Evolutionary conservation across 2,113 vertebrate genomes (phyloP).

Genomic region (Bathybates hornii): DNA sequence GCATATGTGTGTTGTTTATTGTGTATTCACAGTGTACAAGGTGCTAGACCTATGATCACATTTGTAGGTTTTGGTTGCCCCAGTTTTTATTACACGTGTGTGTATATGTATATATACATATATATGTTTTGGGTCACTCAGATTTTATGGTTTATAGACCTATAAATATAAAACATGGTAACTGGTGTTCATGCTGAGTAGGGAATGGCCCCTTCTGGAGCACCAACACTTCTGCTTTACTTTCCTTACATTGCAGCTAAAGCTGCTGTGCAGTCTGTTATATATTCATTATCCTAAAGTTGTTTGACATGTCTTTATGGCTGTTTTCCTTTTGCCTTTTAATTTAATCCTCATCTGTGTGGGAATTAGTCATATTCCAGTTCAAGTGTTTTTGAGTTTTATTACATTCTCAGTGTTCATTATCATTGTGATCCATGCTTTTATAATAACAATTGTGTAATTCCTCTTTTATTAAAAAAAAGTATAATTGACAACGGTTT

Average conservation of each 20-base stretch:
- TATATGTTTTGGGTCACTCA: not conserved
- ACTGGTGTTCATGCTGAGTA: constrained; percentile 12
- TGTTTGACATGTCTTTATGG: not conserved
- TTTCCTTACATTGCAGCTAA: constrained; percentile 1
- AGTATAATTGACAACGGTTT: not conserved
- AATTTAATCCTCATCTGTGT: not conserved
- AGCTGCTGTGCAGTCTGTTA: constrained; percentile 16
- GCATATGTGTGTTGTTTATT: constrained; percentile 7
- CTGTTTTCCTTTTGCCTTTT: constrained; percentile 2
- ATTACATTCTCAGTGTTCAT: constrained; percentile 12
- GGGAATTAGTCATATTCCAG: not conserved
- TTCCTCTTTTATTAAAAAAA: constrained; percentile 46
- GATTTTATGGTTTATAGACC: constrained; percentile 38
- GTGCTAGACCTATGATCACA: constrained; percentile 21
- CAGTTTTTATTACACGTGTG: not conserved
- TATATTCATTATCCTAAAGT: not conserved
- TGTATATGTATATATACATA: not conserved
- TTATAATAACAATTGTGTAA: constrained; percentile 54
- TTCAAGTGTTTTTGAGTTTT: constrained; percentile 3
- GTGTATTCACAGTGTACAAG: constrained; percentile 4
- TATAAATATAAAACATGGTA: constrained; percentile 16
- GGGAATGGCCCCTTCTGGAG: not conserved
- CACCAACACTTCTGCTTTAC: not conserved
- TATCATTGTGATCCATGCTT: constrained; percentile 37
- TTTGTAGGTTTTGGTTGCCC: constrained; percentile 26